A percentile compares a stretch with the other conserved stretches of the same genome.
These are phyloP conservation scores for Embiotoca jacksoni DNA, from an alignment of 2,113 vertebrate species.

Conservation along the genomic window DNA sequence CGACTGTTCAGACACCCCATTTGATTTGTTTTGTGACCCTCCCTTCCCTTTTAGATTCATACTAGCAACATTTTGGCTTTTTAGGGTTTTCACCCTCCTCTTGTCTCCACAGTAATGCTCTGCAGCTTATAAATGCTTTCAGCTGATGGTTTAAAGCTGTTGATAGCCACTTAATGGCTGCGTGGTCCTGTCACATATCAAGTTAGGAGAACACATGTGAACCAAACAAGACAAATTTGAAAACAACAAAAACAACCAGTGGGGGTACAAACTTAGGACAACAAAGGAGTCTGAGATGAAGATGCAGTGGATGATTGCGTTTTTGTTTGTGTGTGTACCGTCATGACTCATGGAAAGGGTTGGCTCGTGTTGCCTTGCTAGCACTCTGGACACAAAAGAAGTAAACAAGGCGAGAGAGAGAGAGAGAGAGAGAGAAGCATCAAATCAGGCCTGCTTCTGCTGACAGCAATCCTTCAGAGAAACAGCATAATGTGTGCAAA, in stretches of 20 bases:
- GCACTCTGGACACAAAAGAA: conserved; percentile 66
- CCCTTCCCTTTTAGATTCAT: conserved; percentile 33
- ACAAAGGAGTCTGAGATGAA: conserved; percentile 28
- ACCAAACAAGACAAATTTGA: conserved; percentile 17
- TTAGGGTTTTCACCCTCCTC: neutral
- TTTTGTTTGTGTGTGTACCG: conserved; percentile 14
- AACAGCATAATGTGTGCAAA: conserved; percentile 56
- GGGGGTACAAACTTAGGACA: conserved; percentile 33
- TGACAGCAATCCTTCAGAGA: conserved; percentile 59
- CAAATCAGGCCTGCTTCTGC: conserved; percentile 44
- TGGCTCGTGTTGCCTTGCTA: conserved; percentile 40
- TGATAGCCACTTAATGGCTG: conserved; percentile 18
- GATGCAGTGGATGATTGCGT: conserved; percentile 13
- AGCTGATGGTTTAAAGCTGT: conserved; percentile 53
- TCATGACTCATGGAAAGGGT: conserved; percentile 15
- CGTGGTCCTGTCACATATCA: conserved; percentile 22
- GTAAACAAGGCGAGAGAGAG: conserved; percentile 52
- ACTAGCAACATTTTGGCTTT: conserved; percentile 19
- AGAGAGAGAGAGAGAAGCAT: conserved; percentile 38
- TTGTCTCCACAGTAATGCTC: conserved; percentile 6
- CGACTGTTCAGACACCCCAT: conserved; percentile 45
- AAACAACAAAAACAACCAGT: neutral
- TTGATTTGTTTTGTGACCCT: conserved; percentile 67
- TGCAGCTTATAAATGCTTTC: conserved; percentile 30
- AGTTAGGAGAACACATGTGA: neutral